Evolutionary conservation across 2,888 invertebrate species (phyloP), one percentile per base, ranked within the genome.

Genomic region (Lissocephala sabroskyi): DNA sequence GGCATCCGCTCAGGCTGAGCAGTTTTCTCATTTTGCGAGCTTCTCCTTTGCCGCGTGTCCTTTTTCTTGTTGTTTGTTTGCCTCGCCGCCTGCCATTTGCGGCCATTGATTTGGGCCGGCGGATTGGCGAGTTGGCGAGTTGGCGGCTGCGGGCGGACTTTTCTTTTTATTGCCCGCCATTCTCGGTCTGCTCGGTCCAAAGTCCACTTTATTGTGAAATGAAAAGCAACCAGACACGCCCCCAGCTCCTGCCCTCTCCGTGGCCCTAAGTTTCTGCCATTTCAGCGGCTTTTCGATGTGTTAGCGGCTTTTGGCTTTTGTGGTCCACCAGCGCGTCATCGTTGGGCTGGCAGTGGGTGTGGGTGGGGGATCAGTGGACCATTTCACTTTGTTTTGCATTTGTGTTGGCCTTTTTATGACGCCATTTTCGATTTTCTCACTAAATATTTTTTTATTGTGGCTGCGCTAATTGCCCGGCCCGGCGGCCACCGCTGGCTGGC

Each of bases 51-150:
- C n/a, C n/a, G n/a, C n/a, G n/a, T n/a, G n/a, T 23, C 7, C 3
- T 23, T 23, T 23, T 23, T 23, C 7, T 5, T 23, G 3, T 23
- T 23, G 23, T 23, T 23, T 3, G 4, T 35, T 35, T 35, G 3
- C 10, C 6, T 35, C 47, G 48, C 46, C 51, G 52, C 52, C 49
- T 54, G 59, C 52, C 59, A 43, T 59, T 61, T 59, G 65, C 43
- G 53, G 52, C 45, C 58, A 56, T 63, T 73, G 63, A 59, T 65
- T 68, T 73, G 63, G 63, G 49, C 63, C 57, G 50, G 65, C 56
- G 58, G 49, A 52, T 60, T 47, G 41, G 41, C 28, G 41, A 36
- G 51, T n/a, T n/a, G n/a, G n/a, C n/a, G n/a, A n/a, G n/a, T n/a
- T n/a, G n/a, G n/a, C n/a, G n/a, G n/a, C n/a, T n/a, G n/a, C n/a